Percentiles rank a stretch among this genome's conserved stretches.
These are phyloP conservation scores for Gryon sp. DNA, from an alignment of 1,140 invertebrate genomes.

Conservation along the genomic window DNA sequence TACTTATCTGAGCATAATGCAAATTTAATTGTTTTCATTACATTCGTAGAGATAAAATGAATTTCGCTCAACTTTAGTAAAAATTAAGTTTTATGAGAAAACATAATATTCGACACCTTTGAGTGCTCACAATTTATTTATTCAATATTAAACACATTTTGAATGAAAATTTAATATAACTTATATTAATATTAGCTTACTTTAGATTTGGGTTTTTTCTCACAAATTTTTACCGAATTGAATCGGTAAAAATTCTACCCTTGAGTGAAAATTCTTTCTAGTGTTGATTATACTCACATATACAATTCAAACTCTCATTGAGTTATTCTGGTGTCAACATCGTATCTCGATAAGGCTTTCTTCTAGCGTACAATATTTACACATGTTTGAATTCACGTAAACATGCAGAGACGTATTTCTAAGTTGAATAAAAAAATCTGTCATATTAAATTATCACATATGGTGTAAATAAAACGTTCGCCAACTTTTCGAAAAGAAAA, in stretches of 20 bases:
- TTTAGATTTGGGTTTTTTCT: too few relatives aligned
- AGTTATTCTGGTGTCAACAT: conserved; percentile 53
- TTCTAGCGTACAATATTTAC: conserved; percentile 52
- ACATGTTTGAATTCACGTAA: conserved; percentile 33
- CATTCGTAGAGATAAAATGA: background rate
- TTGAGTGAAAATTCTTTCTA: conserved; percentile 38
- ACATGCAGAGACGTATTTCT: conserved; percentile 41
- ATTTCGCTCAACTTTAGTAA: background rate
- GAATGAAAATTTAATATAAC: background rate
- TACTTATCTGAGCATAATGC: background rate
- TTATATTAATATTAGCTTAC: too few relatives aligned
- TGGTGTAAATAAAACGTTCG: conserved; percentile 25
- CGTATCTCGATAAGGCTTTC: conserved; percentile 60
- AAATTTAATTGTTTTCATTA: background rate
- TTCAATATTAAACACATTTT: background rate
- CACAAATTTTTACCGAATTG: too few relatives aligned
- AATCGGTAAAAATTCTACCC: too few relatives aligned
- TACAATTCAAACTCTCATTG: conserved; percentile 25
- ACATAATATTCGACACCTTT: background rate
- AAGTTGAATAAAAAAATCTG: conserved; percentile 38
- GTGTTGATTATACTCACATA: conserved; percentile 14
- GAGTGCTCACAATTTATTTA: background rate
- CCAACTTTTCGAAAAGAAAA: conserved; percentile 37
- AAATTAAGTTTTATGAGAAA: background rate
- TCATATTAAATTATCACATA: conserved; percentile 46